These are phyloP conservation scores for Amblyopsis rosae DNA, from an alignment of 2,113 vertebrate species.

Conservation along the genomic window DNA sequence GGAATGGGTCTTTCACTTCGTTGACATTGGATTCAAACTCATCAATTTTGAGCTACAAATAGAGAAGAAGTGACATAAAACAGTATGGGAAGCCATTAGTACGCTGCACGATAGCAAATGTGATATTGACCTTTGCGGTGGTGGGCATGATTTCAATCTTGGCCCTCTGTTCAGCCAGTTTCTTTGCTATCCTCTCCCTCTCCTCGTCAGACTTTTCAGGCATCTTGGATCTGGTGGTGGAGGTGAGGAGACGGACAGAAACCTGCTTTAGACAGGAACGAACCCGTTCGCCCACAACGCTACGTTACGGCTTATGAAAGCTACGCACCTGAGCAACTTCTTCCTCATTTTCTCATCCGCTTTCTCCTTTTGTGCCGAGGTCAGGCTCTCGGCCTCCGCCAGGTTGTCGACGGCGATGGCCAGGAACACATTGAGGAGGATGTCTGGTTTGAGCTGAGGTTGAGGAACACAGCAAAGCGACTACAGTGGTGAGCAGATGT, in stretches of 20 bases:
- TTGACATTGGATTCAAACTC: slow-evolving; percentile 98
- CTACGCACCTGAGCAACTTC: slow-evolving; percentile 84
- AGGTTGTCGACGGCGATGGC: slow-evolving; percentile 97
- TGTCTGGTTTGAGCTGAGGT: slow-evolving; percentile 79
- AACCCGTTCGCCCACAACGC: background rate
- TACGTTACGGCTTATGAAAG: background rate
- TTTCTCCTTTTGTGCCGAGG: slow-evolving; percentile 93
- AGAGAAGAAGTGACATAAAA: background rate
- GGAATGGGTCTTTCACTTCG: slow-evolving; percentile 97
- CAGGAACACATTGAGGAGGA: slow-evolving; percentile 97
- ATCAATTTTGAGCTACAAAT: slow-evolving; percentile 88
- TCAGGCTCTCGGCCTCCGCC: slow-evolving; percentile 93
- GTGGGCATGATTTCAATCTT: slow-evolving; percentile 93
- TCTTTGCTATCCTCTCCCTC: slow-evolving; percentile 84
- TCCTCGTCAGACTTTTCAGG: slow-evolving; percentile 93
- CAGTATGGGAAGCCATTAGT: background rate
- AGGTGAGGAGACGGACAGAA: background rate
- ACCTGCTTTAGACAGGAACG: background rate
- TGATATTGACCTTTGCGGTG: slow-evolving; percentile 86
- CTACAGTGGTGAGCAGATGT: background rate
- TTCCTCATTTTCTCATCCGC: slow-evolving; percentile 86
- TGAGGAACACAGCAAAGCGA: slow-evolving; percentile 66
- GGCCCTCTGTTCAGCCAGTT: slow-evolving; percentile 88
- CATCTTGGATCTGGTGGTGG: slow-evolving; percentile 75
- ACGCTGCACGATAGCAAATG: slow-evolving; percentile 6